Evolutionary conservation across 2,797 vertebrate genomes (phyloP), one percentile per base, ranked within the genome.

Genomic region (Naso thynnoides): DNA sequence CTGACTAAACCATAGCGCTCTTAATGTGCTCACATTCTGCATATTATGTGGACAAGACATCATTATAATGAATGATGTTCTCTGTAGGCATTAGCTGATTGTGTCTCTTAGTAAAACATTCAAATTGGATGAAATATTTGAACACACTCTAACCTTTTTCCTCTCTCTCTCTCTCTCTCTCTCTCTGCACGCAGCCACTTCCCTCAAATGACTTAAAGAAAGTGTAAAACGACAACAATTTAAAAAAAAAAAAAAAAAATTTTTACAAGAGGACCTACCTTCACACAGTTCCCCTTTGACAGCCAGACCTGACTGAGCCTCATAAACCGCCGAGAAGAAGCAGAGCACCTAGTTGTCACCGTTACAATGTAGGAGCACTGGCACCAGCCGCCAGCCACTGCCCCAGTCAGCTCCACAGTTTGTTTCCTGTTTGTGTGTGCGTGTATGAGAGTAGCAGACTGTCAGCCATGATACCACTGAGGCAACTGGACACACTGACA

Each of bases 381-480:
- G 33, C 5, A 19, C 18, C 5, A 18, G 6, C 64, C 82, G 79
- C 56, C 62, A 59, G 76, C 79, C 84, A 81, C 82, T 77, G 83
- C 62, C 78, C 77, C 73, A 60, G 70, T 63, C 82, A 64, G 58
- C 67, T 86, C 67, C 66, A 66, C 41, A 14, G 33, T 81, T 74
- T 76, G 71, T 74, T 76, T 81, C 47, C 59, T 77, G 65, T 71
- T 76, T 79, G 44, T 55, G 63, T 82, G 42, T 64, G 58, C 76
- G 65, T 82, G 42, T 64, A 4, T 31, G 31, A 79, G 63, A 79
- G 58, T 68, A 59, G 55, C 61, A 75, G 65, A 68, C 73, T 70
- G 79, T 79, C 76, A 86, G 79, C 75, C 76, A 63, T 78, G 81
- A 87, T 76, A 83, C 88, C 88, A 86, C 84, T 90, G 77, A 88